Conservation (phyloP, 2,113 vertebrate genomes). For the Macquaria ambigua region DNA sequence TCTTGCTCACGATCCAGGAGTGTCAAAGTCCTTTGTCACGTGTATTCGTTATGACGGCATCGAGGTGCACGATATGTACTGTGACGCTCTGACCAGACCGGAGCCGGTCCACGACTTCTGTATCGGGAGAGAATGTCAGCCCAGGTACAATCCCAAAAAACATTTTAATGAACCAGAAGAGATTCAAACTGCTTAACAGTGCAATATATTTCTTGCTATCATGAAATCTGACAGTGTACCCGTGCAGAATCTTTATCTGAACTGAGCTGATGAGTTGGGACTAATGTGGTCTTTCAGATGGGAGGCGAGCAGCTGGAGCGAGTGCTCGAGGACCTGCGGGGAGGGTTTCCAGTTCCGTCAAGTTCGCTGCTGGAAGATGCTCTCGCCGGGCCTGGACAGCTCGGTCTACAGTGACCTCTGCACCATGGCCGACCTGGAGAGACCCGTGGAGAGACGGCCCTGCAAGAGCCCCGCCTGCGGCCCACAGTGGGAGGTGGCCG, state of each 20-base stretch:
- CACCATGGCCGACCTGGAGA: conserved; percentile 90
- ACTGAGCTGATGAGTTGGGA: neutral
- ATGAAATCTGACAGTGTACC: neutral
- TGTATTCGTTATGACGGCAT: conserved; percentile 96
- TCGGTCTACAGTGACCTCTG: conserved; percentile 97
- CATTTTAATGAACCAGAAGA: neutral
- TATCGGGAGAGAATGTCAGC: conserved; percentile 95
- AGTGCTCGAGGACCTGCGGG: conserved; percentile 96
- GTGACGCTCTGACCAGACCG: conserved; percentile 93
- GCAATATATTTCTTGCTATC: neutral
- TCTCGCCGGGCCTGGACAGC: conserved; percentile 96
- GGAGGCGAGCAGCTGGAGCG: conserved; percentile 99
- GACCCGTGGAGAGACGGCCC: conserved; percentile 90
- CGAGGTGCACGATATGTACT: conserved; percentile 95
- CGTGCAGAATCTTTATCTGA: neutral
- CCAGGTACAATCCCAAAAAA: conserved; percentile 85
- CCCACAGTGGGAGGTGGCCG: conserved; percentile 98
- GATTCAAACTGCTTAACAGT: neutral
- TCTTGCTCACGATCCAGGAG: conserved; percentile 81
- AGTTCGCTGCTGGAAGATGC: conserved; percentile 99
- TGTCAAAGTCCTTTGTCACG: conserved; percentile 92
- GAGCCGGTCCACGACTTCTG: conserved; percentile 98
- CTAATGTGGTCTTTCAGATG: conserved; percentile 83
- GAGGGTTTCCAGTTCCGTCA: conserved; percentile 96
- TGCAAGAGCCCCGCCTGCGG: conserved; percentile 96